phyloP scores from a whole-genome alignment of 1,140 invertebrate genomes.

The Cydia pomonella region DNA sequence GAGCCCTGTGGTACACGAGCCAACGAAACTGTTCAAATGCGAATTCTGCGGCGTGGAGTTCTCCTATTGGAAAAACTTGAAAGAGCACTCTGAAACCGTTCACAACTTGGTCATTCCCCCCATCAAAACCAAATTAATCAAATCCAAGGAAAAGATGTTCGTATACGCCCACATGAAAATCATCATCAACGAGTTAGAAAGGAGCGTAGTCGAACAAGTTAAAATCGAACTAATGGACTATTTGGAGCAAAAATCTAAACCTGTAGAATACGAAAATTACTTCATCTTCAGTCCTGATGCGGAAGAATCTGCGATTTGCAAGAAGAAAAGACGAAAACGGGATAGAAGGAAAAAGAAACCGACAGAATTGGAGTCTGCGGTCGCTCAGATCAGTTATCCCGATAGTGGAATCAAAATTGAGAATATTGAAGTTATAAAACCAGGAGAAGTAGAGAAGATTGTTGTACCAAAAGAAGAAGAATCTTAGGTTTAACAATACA shows the following conservation, averaged over 20 bases:
- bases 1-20: conserved; percentile 5
- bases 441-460: neutral
- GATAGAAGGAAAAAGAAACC: neutral
- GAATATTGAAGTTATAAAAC: neutral
- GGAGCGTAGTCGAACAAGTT: neutral
- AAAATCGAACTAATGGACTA: neutral
- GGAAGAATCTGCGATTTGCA: neutral
- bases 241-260: conserved; percentile 8
- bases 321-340: neutral
- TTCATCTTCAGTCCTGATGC: neutral
- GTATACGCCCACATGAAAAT: conserved; percentile 14
- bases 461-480: neutral
- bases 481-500: no score
- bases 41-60: conserved; percentile 16
- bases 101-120: conserved; percentile 1
- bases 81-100: neutral
- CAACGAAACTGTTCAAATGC: conserved; percentile 27
- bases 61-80: conserved; percentile 4
- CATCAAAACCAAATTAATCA: neutral
- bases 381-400: neutral
- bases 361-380: neutral
- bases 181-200: neutral
- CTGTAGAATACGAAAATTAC: conserved; percentile 2
- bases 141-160: neutral
- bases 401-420: neutral